phyloP scores from a whole-genome alignment of 2,113 vertebrate genomes.

The Neoarius graeffei region DNA sequence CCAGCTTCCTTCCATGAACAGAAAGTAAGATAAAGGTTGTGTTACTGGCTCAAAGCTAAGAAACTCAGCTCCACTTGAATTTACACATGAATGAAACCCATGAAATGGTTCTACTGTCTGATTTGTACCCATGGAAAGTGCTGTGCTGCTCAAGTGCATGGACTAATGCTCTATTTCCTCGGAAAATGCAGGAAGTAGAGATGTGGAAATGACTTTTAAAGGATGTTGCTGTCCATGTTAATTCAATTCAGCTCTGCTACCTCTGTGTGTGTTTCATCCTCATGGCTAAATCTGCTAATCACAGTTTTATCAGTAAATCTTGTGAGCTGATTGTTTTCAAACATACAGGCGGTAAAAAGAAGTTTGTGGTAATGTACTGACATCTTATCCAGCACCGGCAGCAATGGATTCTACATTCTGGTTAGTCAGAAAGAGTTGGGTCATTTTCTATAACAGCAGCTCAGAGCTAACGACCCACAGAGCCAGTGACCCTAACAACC shows the following conservation, averaged over 20 bases:
- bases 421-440: no score
- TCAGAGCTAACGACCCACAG: no score
- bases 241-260: no score
- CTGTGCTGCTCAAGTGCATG: not conserved
- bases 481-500: no score
- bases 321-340: not conserved
- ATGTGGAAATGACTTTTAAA: not conserved
- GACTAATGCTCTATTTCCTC: not conserved
- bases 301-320: not conserved
- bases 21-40: conserved; percentile 31
- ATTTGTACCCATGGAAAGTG: not conserved
- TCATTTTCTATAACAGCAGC: no score
- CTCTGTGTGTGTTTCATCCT: no score
- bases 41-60: conserved; percentile 39
- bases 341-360: not conserved
- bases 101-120: conserved; percentile 57
- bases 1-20: conserved; percentile 13
- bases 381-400: not conserved
- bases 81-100: conserved; percentile 50
- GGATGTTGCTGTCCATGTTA: not conserved
- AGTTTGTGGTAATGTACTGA: not conserved
- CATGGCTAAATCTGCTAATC: no score
- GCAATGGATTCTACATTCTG: no score
- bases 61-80: conserved; percentile 46
- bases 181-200: not conserved